Evolutionary conservation across 2,888 invertebrate genomes (phyloP), one percentile per base, ranked within the genome.

Genomic region (Willowsia nigromaculata): DNA sequence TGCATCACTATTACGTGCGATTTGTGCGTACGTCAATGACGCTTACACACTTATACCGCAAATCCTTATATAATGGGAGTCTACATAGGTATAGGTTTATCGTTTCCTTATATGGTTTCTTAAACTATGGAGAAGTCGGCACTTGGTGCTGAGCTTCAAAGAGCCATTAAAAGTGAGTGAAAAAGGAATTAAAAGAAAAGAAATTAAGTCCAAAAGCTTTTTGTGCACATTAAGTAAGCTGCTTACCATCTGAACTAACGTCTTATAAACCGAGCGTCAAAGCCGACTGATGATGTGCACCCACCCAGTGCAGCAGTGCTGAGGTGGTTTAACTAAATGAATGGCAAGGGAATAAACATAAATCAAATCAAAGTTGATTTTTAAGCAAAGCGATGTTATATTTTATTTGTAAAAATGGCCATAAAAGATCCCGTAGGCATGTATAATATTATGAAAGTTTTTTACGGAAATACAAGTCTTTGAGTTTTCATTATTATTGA

Each of bases 211-310:
- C 25, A 40, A 81, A 50, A 82, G 47, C 30, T 82, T 68, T 82
- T 68, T 82, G 82, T 82, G 65, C 68, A 47, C 82, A 81, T 81
- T 81, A 81, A 81, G 81, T 81, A 81, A 81, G 81, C 81, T 62
- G 62, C 81, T 81, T 81, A 81, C 22, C 25, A 27, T 81, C 62
- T 43, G 62, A 81, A 43, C 62, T 43, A 62, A 43, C 81, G 62
- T 65, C 62, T 81, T 81, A 81, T 81, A 43, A 81, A 43, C 81
- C 30, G n/a, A n/a, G n/a, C n/a, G 33, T 37, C 81, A 40, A 53
- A 33, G 37, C 18, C 37, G 80, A 80, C 40, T 27, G 40, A 81
- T 81, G 62, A 62, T 62, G 62, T 18, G 37, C 33, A 53, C 50
- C 30, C 25, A 18, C 25, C 76, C 15, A 53, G 33, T n/a, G 47